A percentile compares a stretch with the other conserved stretches of the same genome.
Conservation (phyloP, 2,113 vertebrate genomes). For the Caracal caracal region DNA sequence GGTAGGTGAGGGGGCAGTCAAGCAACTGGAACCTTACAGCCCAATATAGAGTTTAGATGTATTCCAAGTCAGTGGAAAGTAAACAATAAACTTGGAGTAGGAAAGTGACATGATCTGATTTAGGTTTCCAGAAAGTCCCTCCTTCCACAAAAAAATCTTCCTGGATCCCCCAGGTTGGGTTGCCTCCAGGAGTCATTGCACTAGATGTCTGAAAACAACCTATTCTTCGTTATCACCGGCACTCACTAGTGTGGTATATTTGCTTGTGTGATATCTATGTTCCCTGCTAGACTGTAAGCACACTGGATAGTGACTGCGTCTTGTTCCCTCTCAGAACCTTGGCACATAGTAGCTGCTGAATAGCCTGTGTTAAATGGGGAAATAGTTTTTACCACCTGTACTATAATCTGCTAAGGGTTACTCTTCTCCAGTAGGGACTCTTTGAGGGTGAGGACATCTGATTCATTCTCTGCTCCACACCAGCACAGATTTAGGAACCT, state of each 20-base stretch:
- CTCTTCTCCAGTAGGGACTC: neutral
- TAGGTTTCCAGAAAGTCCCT: neutral
- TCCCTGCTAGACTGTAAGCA: neutral
- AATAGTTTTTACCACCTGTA: neutral
- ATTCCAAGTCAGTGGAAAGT: neutral
- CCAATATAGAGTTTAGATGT: neutral
- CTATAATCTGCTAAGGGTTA: neutral
- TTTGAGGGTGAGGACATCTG: neutral
- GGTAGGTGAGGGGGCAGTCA: neutral
- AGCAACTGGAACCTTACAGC: neutral
- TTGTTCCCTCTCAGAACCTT: neutral
- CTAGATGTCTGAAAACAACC: neutral
- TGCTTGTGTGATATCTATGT: neutral
- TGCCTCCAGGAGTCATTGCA: neutral
- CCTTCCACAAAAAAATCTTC: neutral
- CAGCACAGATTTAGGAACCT: neutral
- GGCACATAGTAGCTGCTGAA: neutral
- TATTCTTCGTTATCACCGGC: neutral
- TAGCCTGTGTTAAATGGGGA: neutral
- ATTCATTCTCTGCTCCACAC: neutral
- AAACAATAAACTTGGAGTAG: neutral
- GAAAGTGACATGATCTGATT: neutral
- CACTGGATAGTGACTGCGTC: neutral
- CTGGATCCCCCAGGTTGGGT: neutral
- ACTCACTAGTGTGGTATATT: neutral